Base-by-base conservation (phyloP, 1,140 invertebrate genomes). In the Scaptomyza montana region DNA sequence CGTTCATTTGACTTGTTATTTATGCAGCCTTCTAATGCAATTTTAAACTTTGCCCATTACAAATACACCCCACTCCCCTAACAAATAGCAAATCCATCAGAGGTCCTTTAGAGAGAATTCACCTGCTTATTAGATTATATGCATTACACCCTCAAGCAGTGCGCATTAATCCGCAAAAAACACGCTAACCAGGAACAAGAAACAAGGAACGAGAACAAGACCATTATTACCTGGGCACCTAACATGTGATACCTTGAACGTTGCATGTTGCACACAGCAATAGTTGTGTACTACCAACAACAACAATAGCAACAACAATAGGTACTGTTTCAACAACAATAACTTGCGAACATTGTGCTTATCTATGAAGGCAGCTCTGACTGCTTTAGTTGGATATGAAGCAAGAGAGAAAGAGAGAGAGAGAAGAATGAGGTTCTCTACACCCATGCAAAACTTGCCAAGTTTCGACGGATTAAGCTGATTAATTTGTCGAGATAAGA, bases 381-480 rank as follows among this genome's bases (percentile, higher is more conserved):
- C 81, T 89, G 82, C 67, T 72, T 73, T 13, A 49, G 8, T 51
- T 10, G 43, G 46, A 41, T 36, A 36, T 7, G 30, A 25, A 33
- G 28, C 28, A 30, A 6, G 53, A 28, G 12, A 6, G 53, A 9
- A 2, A 5, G 28, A 6, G 28, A n/a, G 8, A 12, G 6, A 5
- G 39, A 25, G 21, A 25, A 25, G 3, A 30, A 33, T 5, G 30
- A 36, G 45, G 36, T 13, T 46, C 6, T 55, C 77, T 67, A 57
- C 45, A 64, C 53, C 66, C 73, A 75, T 61, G 68, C 71, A 81
- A 73, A 77, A 64, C 65, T 76, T 78, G 71, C 56, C 82, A 89
- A 87, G 75, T 89, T 87, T 87, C 76, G 85, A 89, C 84, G 84
- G 84, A 87, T 87, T 87, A 87, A 87, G 84, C 84, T 89, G 84